Conservation (phyloP, 35 echinoderm and acorn worm genomes). For the Stichopus chloronotus region DNA sequence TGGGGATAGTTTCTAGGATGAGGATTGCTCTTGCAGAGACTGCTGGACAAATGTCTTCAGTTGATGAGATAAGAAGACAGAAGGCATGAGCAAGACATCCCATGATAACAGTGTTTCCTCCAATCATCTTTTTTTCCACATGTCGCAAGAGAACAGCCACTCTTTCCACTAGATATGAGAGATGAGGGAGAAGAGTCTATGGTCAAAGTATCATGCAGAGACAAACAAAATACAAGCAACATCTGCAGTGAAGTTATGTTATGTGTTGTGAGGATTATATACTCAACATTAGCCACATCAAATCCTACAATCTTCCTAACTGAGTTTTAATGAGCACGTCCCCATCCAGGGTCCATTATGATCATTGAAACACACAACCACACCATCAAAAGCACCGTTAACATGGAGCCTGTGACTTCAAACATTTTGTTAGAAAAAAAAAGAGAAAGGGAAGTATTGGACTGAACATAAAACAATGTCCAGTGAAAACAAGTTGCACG, state of each 20-base stretch:
- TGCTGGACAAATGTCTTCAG: conserved; percentile 96
- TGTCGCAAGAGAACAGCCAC: conserved; percentile 82
- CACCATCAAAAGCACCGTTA: too few relatives aligned
- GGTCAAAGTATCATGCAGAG: neutral
- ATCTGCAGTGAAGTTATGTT: neutral
- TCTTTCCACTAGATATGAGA: conserved; percentile 68
- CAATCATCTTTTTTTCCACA: conserved; percentile 92
- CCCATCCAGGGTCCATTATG: too few relatives aligned
- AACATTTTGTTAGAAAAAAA: too few relatives aligned
- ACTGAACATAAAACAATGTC: too few relatives aligned
- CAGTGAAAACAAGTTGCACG: too few relatives aligned
- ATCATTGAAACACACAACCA: too few relatives aligned
- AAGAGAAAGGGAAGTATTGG: too few relatives aligned
- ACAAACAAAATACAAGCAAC: neutral
- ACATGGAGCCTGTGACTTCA: too few relatives aligned
- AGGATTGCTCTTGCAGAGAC: conserved; percentile 87
- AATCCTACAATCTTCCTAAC: too few relatives aligned
- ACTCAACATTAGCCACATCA: too few relatives aligned
- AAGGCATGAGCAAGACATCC: conserved; percentile 91
- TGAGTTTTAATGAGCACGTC: too few relatives aligned
- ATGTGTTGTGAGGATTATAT: too few relatives aligned
- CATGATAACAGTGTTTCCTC: conserved; percentile 92
- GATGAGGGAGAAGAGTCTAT: neutral
- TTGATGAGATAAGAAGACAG: conserved; percentile 67
- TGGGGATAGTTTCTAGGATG: conserved; percentile 90